A percentile compares a stretch with the other conserved stretches of the same genome.
These are phyloP conservation scores for Acanthococcus lagerstroemiae DNA, from an alignment of 2,888 invertebrate genomes.

Conservation along the genomic window DNA sequence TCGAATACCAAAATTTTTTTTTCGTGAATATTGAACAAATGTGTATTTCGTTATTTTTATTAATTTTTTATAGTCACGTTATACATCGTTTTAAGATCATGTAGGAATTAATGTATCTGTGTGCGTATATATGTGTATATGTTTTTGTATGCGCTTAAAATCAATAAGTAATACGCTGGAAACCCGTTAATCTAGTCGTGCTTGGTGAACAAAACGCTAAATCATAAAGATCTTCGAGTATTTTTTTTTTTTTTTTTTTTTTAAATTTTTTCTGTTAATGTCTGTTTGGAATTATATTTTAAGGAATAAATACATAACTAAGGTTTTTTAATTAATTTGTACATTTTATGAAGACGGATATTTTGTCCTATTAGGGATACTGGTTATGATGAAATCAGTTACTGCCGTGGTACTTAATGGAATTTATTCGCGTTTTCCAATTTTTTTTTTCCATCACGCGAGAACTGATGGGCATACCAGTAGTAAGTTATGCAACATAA, in stretches of 20 bases:
- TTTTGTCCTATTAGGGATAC: too few relatives aligned
- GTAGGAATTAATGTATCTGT: too few relatives aligned
- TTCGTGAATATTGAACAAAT: slow-evolving; percentile 13
- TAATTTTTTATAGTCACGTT: slow-evolving; percentile 27
- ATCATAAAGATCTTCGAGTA: slow-evolving; percentile 20
- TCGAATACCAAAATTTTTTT: slow-evolving; percentile 26
- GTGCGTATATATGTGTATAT: slow-evolving; percentile 17
- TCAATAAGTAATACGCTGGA: slow-evolving; percentile 15
- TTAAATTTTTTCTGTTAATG: slow-evolving; percentile 8
- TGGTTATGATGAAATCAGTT: too few relatives aligned
- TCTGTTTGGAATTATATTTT: background rate
- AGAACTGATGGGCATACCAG: too few relatives aligned
- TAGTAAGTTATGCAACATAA: too few relatives aligned
- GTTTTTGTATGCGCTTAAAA: slow-evolving; percentile 25
- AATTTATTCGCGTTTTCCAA: too few relatives aligned
- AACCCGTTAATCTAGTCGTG: slow-evolving; percentile 28
- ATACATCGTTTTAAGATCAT: too few relatives aligned
- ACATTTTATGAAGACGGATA: too few relatives aligned
- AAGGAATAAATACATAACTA: slow-evolving; percentile 2
- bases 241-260: slow-evolving; percentile 2
- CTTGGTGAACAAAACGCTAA: slow-evolving; percentile 20
- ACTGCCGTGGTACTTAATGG: too few relatives aligned
- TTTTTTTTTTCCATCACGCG: too few relatives aligned
- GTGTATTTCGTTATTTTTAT: slow-evolving; percentile 29
- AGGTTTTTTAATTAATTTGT: too few relatives aligned